Evolutionary conservation across 2,888 invertebrate genomes (phyloP), one percentile per base, ranked within the genome.

Genomic region (Alloscopus bannaensis): DNA sequence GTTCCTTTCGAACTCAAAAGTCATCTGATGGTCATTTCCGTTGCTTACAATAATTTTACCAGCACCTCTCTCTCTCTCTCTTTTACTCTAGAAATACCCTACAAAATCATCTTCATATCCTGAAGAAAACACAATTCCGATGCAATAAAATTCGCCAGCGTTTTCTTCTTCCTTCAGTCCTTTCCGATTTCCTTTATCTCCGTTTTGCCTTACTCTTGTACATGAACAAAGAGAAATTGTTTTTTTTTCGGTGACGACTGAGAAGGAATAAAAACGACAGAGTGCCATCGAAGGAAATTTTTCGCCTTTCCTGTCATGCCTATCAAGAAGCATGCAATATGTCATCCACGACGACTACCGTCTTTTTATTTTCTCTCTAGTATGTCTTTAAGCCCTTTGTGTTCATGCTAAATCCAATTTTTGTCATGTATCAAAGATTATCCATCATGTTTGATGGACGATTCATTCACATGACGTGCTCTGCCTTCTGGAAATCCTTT

Each of bases 391-490:
- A 64, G 65, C 65, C 28, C 55, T 66, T 66, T 66, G 75, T 65
- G 60, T 75, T 69, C 69, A 76, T 40, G 76, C 62, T 50, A 73
- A 80, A 73, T 80, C 80, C 60, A 73, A 80, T 73, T 79, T 80
- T 64, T 68, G 68, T 73, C 80, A 68, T 69, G 80, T 64, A 73
- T 64, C 80, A 69, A 79, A 73, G 80, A 72, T 80, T 72, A 73
- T 69, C 73, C 64, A 80, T 73, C 73, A 69, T 68, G 73, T 80
- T 73, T 80, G 72, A 68, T 73, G 73, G 73, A 80, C 73, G 64
- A 80, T 73, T 80, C 80, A 69, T 73, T 80, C 68, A 80, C 62
- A 80, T 80, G 72, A 79, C 72, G 79, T 71, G 70, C 78, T 78
- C 71, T 65, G 57, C 52, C 72, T 72, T 40, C 66, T 60, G 72